These are phyloP conservation scores for Cyanoderma ruficeps DNA, from an alignment of 2,113 vertebrate genomes.

Conservation along the genomic window DNA sequence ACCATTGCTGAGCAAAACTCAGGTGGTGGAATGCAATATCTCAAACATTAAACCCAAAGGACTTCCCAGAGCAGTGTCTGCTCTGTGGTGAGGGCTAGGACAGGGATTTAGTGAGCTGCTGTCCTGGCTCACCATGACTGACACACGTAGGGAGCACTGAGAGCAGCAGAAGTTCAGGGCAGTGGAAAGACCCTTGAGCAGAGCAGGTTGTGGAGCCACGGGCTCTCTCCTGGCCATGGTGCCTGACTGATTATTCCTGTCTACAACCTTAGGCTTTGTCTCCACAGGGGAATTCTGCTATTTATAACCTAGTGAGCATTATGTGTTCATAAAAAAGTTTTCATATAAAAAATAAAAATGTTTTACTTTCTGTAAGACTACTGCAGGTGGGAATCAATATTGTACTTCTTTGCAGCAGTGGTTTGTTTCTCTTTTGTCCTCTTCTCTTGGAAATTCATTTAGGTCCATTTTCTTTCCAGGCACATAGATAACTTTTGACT, in stretches of 20 bases:
- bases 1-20: background rate
- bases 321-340: background rate
- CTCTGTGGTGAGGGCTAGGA: background rate
- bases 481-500: background rate
- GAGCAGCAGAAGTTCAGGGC: background rate
- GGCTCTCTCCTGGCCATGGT: background rate
- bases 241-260: background rate
- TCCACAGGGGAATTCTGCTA: background rate
- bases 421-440: background rate
- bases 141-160: background rate
- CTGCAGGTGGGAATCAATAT: background rate
- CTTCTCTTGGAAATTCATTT: background rate
- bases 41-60: background rate
- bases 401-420: background rate
- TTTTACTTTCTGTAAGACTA: background rate
- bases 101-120: background rate
- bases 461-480: background rate
- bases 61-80: background rate
- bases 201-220: background rate
- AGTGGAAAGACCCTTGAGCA: background rate
- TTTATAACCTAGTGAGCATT: background rate
- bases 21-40: rapidly evolving
- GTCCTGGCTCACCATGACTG: background rate
- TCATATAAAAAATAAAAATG: background rate
- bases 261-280: background rate